Evolutionary conservation across 2,797 vertebrate genomes (phyloP).

Genomic region (Microctenopoma lineatum): DNA sequence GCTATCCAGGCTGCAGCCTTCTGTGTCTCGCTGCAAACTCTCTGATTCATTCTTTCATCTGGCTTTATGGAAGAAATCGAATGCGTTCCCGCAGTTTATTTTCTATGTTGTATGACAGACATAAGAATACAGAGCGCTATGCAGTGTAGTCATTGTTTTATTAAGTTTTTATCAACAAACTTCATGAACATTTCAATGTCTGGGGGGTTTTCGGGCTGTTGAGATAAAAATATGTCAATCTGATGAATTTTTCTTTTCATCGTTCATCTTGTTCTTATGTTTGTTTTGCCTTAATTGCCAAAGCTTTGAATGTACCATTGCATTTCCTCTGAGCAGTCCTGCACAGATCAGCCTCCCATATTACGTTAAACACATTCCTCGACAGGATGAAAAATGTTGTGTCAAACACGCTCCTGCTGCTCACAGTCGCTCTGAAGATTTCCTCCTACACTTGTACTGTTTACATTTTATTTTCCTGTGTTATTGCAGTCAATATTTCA

Average conservation of each 20-base stretch:
- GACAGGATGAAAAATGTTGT: not conserved
- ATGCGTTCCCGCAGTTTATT: not conserved
- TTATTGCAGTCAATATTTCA: constrained; percentile 24
- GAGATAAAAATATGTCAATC: constrained; percentile 22
- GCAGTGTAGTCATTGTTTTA: not conserved
- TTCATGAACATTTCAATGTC: not conserved
- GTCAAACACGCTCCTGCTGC: constrained; percentile 19
- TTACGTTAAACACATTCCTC: constrained; percentile 32
- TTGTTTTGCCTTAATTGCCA: constrained; percentile 69
- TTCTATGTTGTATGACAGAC: not conserved
- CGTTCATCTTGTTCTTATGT: constrained; percentile 18
- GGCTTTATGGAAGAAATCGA: not conserved
- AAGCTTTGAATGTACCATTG: constrained; percentile 73
- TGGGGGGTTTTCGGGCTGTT: not conserved
- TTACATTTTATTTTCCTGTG: constrained; percentile 14
- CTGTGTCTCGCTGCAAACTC: constrained; percentile 13
- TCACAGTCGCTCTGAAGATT: constrained; percentile 29
- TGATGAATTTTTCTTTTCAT: constrained; percentile 35
- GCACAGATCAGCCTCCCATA: constrained; percentile 9
- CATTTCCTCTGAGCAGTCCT: not conserved
- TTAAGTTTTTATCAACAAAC: not conserved
- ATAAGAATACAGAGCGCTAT: not conserved
- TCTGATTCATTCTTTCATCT: not conserved
- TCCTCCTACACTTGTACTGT: constrained; percentile 14
- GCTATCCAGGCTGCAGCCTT: not conserved